A percentile compares a stretch with the other conserved stretches of the same genome.
phyloP scores from a whole-genome alignment of 2,888 invertebrate species.

The Yponomeuta evonymella region DNA sequence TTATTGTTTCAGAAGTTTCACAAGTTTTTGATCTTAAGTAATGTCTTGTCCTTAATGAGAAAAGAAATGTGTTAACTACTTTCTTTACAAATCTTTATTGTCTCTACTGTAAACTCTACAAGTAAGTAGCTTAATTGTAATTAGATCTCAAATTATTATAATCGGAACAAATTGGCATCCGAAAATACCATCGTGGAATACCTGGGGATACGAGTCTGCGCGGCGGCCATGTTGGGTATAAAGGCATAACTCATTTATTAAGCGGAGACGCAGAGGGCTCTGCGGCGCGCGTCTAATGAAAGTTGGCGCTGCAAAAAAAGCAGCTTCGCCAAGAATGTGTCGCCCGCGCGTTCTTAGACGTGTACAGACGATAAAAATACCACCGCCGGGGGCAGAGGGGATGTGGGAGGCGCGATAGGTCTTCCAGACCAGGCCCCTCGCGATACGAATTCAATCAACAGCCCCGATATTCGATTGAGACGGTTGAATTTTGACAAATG shows the following conservation, averaged over 20 bases:
- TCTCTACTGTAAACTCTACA: no score
- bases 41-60: not conserved
- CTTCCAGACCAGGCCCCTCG: slow-evolving; percentile 33
- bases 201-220: slow-evolving; percentile 23
- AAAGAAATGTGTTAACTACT: no score
- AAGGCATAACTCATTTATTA: slow-evolving; percentile 72
- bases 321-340: slow-evolving; percentile 69
- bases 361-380: slow-evolving; percentile 73
- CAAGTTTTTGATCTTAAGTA: not conserved
- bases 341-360: slow-evolving; percentile 67
- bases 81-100: no score
- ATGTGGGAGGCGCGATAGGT: not conserved
- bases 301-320: slow-evolving; percentile 69
- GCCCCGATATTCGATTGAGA: slow-evolving; percentile 52
- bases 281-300: slow-evolving; percentile 67
- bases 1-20: not conserved
- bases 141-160: slow-evolving; percentile 1
- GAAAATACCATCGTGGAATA: not conserved
- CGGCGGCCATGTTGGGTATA: slow-evolving; percentile 64
- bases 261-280: slow-evolving; percentile 63
- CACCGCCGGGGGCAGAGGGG: slow-evolving; percentile 38
- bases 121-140: no score
- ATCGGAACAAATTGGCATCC: not conserved
- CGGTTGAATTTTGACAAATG: slow-evolving; percentile 16
- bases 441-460: slow-evolving; percentile 69